phyloP scores from a whole-genome alignment of 2,888 invertebrate species.

The Stenolophus ochropezus region DNA sequence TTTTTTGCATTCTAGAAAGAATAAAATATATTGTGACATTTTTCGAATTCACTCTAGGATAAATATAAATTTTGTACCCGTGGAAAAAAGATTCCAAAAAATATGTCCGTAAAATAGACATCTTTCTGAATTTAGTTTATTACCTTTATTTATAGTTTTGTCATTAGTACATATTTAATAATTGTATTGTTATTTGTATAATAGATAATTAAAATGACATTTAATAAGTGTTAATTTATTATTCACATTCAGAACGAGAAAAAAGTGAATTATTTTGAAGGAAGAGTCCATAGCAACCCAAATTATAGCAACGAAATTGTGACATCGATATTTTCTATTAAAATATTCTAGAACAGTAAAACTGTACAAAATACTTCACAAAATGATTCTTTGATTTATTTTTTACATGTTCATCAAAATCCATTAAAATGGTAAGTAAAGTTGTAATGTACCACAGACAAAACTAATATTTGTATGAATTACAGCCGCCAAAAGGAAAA shows the following conservation, averaged over 20 bases:
- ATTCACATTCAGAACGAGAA: too few relatives aligned
- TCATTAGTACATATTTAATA: too few relatives aligned
- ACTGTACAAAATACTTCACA: neutral
- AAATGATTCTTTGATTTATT: neutral
- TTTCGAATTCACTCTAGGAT: too few relatives aligned
- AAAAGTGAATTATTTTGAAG: too few relatives aligned
- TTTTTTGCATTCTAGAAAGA: too few relatives aligned
- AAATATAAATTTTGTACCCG: too few relatives aligned
- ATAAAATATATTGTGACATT: too few relatives aligned
- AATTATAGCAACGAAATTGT: slow-evolving; percentile 27
- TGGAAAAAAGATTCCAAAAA: slow-evolving; percentile 80
- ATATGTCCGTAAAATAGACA: slow-evolving; percentile 69
- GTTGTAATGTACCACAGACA: neutral
- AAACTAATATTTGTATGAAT: neutral
- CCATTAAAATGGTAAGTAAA: slow-evolving; percentile 47
- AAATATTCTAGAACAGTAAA: neutral
- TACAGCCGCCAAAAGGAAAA: slow-evolving; percentile 64
- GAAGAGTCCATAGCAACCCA: neutral
- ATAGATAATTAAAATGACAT: too few relatives aligned
- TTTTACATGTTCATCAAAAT: slow-evolving; percentile 21
- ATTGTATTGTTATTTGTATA: too few relatives aligned
- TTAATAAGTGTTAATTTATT: too few relatives aligned
- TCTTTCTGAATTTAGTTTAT: too few relatives aligned
- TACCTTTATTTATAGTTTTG: too few relatives aligned
- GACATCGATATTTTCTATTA: slow-evolving; percentile 21